These are phyloP conservation scores for Melieria omissa DNA, from an alignment of 2,888 invertebrate genomes.

Conservation along the genomic window DNA sequence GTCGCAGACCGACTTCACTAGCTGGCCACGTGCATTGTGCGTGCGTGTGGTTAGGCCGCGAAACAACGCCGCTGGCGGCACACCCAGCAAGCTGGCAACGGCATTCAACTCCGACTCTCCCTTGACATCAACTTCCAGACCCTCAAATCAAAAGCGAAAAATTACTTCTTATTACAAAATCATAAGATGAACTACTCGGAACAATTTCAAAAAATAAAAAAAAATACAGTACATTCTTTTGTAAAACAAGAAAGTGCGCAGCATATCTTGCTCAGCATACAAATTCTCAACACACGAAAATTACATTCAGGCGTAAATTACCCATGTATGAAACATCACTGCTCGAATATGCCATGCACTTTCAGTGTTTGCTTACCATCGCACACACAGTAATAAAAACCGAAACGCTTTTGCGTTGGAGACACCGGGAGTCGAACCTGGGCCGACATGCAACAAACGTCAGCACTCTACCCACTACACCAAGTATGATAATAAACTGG, in stretches of 20 bases:
- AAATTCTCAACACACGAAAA: slow-evolving; percentile 52
- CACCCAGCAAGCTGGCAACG: slow-evolving; percentile 84
- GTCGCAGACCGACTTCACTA: slow-evolving; percentile 84
- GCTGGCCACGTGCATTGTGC: slow-evolving; percentile 80
- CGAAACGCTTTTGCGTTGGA: too few species aligned
- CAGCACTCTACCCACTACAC: background rate
- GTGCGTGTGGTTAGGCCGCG: slow-evolving; percentile 86
- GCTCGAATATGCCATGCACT: slow-evolving; percentile 48
- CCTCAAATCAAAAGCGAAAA: slow-evolving; percentile 54
- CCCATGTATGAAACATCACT: slow-evolving; percentile 60
- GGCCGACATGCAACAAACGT: background rate
- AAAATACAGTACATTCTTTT: slow-evolving; percentile 14
- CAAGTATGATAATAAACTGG: accelerated
- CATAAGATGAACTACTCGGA: background rate
- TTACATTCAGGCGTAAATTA: slow-evolving; percentile 65
- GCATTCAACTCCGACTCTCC: slow-evolving; percentile 87
- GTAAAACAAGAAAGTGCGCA: background rate
- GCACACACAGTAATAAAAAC: too few species aligned
- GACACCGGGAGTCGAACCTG: background rate
- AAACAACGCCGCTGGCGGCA: slow-evolving; percentile 66
- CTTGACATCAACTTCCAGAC: slow-evolving; percentile 80
- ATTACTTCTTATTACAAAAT: background rate
- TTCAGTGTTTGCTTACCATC: background rate
- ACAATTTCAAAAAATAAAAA: slow-evolving; percentile 5
- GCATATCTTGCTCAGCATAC: slow-evolving; percentile 57